phyloP scores from a whole-genome alignment of 2,888 invertebrate genomes.

The Trilocha varians region DNA sequence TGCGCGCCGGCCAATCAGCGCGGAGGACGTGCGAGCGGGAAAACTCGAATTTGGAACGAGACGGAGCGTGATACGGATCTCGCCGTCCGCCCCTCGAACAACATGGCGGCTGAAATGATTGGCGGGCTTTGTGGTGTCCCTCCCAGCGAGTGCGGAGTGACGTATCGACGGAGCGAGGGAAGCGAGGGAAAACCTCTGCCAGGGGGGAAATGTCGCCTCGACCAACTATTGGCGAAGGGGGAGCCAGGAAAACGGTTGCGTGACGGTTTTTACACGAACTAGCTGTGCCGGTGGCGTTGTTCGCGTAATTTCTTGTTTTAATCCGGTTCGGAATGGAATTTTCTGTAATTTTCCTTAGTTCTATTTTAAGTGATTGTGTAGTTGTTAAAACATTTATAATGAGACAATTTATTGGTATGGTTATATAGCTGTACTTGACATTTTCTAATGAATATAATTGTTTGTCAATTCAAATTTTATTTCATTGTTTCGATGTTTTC shows the following conservation, averaged over 20 bases:
- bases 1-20: constrained; percentile 65
- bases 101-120: constrained; percentile 78
- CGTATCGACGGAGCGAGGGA: constrained; percentile 46
- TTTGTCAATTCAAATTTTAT: too few relatives aligned
- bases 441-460: too few relatives aligned
- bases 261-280: constrained; percentile 6
- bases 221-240: constrained; percentile 23
- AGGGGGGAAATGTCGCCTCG: constrained; percentile 37
- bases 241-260: constrained; percentile 11
- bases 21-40: constrained; percentile 46
- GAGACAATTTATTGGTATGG: too few relatives aligned
- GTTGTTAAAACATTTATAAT: too few relatives aligned
- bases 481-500: too few relatives aligned
- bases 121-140: constrained; percentile 60
- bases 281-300: too few relatives aligned
- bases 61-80: constrained; percentile 32
- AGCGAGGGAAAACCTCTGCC: constrained; percentile 51
- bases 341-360: too few relatives aligned
- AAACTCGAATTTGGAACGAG: constrained; percentile 34
- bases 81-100: constrained; percentile 74
- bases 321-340: too few relatives aligned
- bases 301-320: too few relatives aligned
- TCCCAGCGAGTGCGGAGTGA: constrained; percentile 33
- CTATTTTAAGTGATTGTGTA: too few relatives aligned
- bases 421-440: too few relatives aligned